Base-by-base conservation (phyloP, 2,797 vertebrate species). In the Eremophila alpestris region DNA sequence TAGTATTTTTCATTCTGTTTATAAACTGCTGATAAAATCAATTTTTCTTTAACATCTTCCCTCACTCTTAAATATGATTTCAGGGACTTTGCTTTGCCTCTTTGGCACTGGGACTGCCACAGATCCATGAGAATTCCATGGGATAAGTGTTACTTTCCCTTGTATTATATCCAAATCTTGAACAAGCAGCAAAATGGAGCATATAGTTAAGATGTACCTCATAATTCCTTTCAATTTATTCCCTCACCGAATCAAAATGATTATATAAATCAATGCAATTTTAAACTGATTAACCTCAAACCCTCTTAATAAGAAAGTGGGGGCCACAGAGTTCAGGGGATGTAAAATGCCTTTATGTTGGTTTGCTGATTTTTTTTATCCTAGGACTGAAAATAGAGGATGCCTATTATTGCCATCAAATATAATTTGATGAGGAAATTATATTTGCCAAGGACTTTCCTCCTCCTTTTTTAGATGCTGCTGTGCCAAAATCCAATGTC, bases 241-340 rank as follows among this genome's bases (percentile, higher is more conserved):
- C 60, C 75, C 62, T 91, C 65, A 70, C 58, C 18, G 20, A 81
- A 88, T 81, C 54, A 85, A 92, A 96, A 67, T 87, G 27, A 87
- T 91, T 93, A 64, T 68, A 87, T 89, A 87, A 90, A 95, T 96
- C 93, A 94, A 83, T 58, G 65, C 40, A 85, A 75, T 95, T 94
- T 95, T 94, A 89, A 91, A 93, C 76, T 93, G 87, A 73, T 93
- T 96, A 94, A 91, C 76, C 40, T 89, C 69, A 94, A 94, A 90
- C 88, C 48, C 43, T 83, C 54, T 93, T 88, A 91, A 96, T 94
- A 94, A 91, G 69, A 78, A 94, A 91, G 92, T 7, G 71, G 74
- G 77, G 58, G 36, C 74, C 69, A 54, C 55, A 38, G 85, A 67
- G 71, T 89, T 89, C 85, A 73, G 79, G 54, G 38, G 56, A 65